phyloP scores from a whole-genome alignment of 2,797 vertebrate species.

The Chelonia mydas region DNA sequence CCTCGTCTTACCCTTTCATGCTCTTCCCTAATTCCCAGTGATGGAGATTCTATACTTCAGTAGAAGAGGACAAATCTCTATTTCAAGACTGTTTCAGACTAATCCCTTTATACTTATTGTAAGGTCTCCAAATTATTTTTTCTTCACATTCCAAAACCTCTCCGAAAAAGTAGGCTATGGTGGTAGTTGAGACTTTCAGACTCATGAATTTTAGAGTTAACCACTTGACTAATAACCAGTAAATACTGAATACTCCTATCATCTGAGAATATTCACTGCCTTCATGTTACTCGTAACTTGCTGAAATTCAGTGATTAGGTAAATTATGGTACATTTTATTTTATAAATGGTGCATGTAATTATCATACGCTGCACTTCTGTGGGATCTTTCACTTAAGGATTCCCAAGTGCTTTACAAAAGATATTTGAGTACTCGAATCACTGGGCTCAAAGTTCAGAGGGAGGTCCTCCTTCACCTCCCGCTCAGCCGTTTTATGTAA shows the following conservation, averaged over 20 bases:
- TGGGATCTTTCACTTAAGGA: not conserved
- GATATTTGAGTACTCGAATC: not conserved
- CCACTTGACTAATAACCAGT: not conserved
- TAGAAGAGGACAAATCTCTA: not conserved
- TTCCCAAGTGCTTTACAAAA: not conserved
- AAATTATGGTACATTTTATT: not conserved
- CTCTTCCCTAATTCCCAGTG: conserved; percentile 40
- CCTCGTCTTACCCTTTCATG: conserved; percentile 55
- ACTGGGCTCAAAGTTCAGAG: not conserved
- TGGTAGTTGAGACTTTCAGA: not conserved
- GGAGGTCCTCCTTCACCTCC: not conserved
- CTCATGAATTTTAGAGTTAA: not conserved
- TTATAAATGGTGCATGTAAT: not conserved
- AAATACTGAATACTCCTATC: not conserved
- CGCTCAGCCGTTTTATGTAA: not conserved
- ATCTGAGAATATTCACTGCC: not conserved
- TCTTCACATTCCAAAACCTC: not conserved
- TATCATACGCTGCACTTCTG: not conserved
- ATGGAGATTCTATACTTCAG: not conserved
- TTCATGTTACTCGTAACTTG: not conserved
- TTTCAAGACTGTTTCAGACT: not conserved
- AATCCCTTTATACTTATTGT: not conserved
- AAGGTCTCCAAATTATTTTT: not conserved
- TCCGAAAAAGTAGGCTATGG: not conserved
- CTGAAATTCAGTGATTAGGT: conserved; percentile 3